phyloP scores from a whole-genome alignment of 2,797 vertebrate genomes.

The Schizothorax lantsangensis region DNA sequence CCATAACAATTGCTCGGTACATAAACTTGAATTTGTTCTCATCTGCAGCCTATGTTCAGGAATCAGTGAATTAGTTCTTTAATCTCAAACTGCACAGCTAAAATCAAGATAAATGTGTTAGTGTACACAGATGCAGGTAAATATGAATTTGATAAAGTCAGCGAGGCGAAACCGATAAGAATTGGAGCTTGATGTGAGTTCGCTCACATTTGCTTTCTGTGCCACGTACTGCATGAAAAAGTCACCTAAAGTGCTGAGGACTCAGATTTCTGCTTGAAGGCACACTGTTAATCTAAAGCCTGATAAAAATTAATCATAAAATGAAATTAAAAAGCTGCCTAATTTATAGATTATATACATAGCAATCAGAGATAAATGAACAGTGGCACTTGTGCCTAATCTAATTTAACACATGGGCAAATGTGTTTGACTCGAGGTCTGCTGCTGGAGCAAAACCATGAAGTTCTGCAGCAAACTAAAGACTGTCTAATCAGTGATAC shows the following conservation, averaged over 20 bases:
- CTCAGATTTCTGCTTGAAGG: constrained; percentile 66
- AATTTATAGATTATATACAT: constrained; percentile 69
- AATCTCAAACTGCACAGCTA: constrained; percentile 3
- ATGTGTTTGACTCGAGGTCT: constrained; percentile 64
- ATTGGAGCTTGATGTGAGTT: neutral
- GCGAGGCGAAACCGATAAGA: neutral
- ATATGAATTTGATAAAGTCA: constrained; percentile 5
- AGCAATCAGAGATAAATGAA: constrained; percentile 67
- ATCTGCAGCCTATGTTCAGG: neutral
- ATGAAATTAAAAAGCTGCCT: constrained; percentile 67
- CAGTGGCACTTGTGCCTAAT: constrained; percentile 63
- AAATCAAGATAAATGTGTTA: constrained; percentile 5
- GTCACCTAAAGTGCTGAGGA: constrained; percentile 63
- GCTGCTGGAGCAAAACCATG: constrained; percentile 36
- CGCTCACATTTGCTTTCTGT: constrained; percentile 22
- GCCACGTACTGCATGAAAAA: constrained; percentile 41
- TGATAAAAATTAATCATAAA: constrained; percentile 71
- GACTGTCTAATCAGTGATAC: neutral
- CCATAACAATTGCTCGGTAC: neutral
- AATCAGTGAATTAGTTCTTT: neutral
- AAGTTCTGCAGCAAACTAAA: neutral
- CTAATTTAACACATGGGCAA: constrained; percentile 70
- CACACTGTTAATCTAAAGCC: constrained; percentile 63
- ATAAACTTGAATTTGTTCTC: neutral
- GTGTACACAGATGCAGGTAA: neutral